phyloP scores from a whole-genome alignment of 2,888 invertebrate species.

The Amblyjoppa proteus region DNA sequence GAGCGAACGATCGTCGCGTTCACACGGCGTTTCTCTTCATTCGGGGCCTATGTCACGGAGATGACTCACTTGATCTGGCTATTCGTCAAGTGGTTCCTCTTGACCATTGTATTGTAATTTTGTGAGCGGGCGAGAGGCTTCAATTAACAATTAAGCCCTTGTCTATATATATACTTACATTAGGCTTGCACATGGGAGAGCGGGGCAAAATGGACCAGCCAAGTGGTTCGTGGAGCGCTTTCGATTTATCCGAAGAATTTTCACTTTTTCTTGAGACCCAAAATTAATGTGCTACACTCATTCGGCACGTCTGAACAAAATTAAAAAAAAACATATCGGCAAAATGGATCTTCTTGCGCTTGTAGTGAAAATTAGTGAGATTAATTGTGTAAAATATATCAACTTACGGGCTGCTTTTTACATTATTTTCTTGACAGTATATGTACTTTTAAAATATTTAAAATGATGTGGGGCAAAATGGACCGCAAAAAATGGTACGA shows the following conservation, averaged over 20 bases:
- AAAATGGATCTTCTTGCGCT: too few relatives aligned
- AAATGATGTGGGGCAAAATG: too few relatives aligned
- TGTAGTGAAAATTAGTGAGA: too few relatives aligned
- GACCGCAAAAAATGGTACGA: too few relatives aligned
- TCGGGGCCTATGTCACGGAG: conserved; percentile 51
- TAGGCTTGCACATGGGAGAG: background rate
- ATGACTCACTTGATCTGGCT: conserved; percentile 77
- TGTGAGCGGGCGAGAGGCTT: conserved; percentile 74
- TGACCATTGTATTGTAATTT: conserved; percentile 80
- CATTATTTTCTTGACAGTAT: too few relatives aligned
- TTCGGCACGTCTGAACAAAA: too few relatives aligned
- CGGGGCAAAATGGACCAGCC: conserved; percentile 15
- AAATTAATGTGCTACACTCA: background rate
- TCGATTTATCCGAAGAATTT: background rate
- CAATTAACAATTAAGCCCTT: conserved; percentile 76
- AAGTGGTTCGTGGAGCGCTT: background rate
- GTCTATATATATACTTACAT: conserved; percentile 14
- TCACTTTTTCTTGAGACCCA: background rate
- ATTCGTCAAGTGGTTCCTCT: conserved; percentile 78
- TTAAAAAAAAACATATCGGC: too few relatives aligned
- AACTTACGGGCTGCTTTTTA: too few relatives aligned
- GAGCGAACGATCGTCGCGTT: conserved; percentile 41
- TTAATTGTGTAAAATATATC: too few relatives aligned
- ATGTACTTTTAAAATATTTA: too few relatives aligned
- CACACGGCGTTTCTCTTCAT: conserved; percentile 63